Base-by-base conservation (phyloP, 23 tunicate species). In the Oikopleura vanhoeffeni region DNA sequence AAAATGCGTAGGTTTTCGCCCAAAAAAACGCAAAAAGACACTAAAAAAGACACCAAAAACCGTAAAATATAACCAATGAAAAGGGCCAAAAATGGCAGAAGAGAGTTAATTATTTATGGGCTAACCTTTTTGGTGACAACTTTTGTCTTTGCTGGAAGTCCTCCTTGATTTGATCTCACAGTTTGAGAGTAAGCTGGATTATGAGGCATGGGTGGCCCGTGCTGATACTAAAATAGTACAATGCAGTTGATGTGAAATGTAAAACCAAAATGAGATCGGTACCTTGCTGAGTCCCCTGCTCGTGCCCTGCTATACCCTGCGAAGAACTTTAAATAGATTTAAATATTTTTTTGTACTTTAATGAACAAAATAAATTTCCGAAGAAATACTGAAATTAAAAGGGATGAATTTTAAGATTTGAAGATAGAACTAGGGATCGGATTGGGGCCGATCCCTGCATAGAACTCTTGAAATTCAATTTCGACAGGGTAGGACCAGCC, bases 61-160 rank as follows among this genome's bases (percentile, higher is more conserved):
- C 8, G 60, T 8, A 8, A 49, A 18, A 18, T 18, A 8, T 18
- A 8, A 8, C 18, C 60, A 49, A 18, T 18, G 60, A 8, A 49
- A 49, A 8, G n/a, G n/a, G n/a, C n/a, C n/a, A n/a, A n/a, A n/a
- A n/a, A n/a, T n/a, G n/a, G n/a, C n/a, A n/a, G n/a, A n/a, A n/a
- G n/a, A n/a, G n/a, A n/a, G n/a, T n/a, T n/a, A n/a, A n/a, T n/a
- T n/a, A n/a, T n/a, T n/a, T n/a, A 49, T 8, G 64, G 24, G 24
- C 64, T 13, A 49, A 71, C 79, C 79, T 71, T 71, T 71, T 30
- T 71, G 2, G 38, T 71, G 32, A 71, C 79, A 30, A 71, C 79
- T 71, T 71, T 71, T 2, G 79, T 71, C 4, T 3, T 28, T 2
- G 79, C 79, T 71, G 79, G 79, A 24, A 71, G 79, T 71, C 79